Percentiles rank a stretch among this genome's conserved stretches.
phyloP scores from a whole-genome alignment of 2,113 vertebrate species.

The Channa maculata region DNA sequence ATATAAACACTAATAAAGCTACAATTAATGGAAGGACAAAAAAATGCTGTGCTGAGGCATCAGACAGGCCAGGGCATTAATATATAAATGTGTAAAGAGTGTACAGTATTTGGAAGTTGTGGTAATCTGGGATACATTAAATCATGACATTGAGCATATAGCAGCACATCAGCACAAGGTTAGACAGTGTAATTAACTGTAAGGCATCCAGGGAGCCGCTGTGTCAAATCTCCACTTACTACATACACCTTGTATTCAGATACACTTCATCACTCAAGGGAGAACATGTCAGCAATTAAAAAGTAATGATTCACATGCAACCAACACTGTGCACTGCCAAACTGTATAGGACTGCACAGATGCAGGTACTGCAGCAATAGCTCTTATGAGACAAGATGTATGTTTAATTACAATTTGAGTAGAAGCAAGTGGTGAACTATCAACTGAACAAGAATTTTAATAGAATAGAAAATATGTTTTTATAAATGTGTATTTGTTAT shows the following conservation, averaged over 20 bases:
- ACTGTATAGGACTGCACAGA: slow-evolving; percentile 17
- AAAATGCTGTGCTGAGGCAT: slow-evolving; percentile 26
- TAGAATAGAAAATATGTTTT: too few species aligned
- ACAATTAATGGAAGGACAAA: slow-evolving; percentile 35
- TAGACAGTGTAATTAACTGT: slow-evolving; percentile 74
- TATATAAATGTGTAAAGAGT: slow-evolving; percentile 33
- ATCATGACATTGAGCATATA: slow-evolving; percentile 60
- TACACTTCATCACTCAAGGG: slow-evolving; percentile 68
- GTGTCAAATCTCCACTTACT: slow-evolving; percentile 63
- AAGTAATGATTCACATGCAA: slow-evolving; percentile 63
- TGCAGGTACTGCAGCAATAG: neutral
- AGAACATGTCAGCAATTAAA: slow-evolving; percentile 73
- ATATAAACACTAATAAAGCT: slow-evolving; percentile 29
- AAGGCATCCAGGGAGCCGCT: slow-evolving; percentile 54
- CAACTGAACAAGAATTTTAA: too few species aligned
- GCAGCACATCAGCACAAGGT: slow-evolving; percentile 62
- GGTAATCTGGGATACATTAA: slow-evolving; percentile 58
- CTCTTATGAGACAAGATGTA: slow-evolving; percentile 25
- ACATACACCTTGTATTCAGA: slow-evolving; percentile 68
- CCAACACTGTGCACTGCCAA: slow-evolving; percentile 19
- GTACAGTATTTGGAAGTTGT: slow-evolving; percentile 27
- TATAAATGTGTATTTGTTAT: too few species aligned
- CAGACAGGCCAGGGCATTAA: slow-evolving; percentile 43
- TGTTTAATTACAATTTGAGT: slow-evolving; percentile 20
- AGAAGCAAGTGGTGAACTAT: too few species aligned